These are phyloP conservation scores for Pollenia angustigena DNA, from an alignment of 2,888 invertebrate genomes.

Conservation along the genomic window DNA sequence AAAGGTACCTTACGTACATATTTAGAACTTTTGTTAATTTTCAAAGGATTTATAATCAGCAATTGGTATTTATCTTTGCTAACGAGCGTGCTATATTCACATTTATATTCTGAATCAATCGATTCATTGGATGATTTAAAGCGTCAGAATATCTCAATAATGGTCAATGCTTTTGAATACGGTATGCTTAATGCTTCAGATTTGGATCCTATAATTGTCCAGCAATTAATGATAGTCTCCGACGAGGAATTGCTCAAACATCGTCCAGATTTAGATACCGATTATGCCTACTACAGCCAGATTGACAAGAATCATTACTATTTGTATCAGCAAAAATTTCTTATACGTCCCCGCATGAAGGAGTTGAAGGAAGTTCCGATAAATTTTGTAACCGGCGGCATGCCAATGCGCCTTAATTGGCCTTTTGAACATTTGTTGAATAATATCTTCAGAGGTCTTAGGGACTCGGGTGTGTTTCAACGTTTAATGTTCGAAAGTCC, in stretches of 20 bases:
- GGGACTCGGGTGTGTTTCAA: slow-evolving; percentile 55
- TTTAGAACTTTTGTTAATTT: slow-evolving; percentile 14
- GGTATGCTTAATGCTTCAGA: not conserved
- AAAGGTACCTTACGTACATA: not conserved
- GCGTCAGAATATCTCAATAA: slow-evolving; percentile 16
- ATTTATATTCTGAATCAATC: slow-evolving; percentile 7
- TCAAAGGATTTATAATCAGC: slow-evolving; percentile 21
- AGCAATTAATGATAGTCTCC: slow-evolving; percentile 6
- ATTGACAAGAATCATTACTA: slow-evolving; percentile 71
- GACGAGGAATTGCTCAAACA: slow-evolving; percentile 3
- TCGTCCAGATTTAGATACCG: slow-evolving; percentile 55
- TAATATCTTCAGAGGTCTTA: slow-evolving; percentile 2
- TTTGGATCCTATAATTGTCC: not conserved
- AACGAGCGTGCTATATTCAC: slow-evolving; percentile 19
- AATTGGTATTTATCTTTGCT: slow-evolving; percentile 48
- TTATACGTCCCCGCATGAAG: slow-evolving; percentile 62
- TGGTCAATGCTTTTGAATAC: slow-evolving; percentile 25
- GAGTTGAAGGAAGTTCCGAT: slow-evolving; percentile 41
- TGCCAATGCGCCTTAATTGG: slow-evolving; percentile 73
- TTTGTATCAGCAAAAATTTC: slow-evolving; percentile 73
- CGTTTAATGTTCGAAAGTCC: slow-evolving; percentile 5
- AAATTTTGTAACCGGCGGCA: slow-evolving; percentile 62
- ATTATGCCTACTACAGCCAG: slow-evolving; percentile 58
- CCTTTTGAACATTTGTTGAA: slow-evolving; percentile 60
- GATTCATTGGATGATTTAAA: slow-evolving; percentile 5